Evolutionary conservation across 2,888 invertebrate species (phyloP), one percentile per base, ranked within the genome.

Genomic region (Sepioteuthis lessoniana): DNA sequence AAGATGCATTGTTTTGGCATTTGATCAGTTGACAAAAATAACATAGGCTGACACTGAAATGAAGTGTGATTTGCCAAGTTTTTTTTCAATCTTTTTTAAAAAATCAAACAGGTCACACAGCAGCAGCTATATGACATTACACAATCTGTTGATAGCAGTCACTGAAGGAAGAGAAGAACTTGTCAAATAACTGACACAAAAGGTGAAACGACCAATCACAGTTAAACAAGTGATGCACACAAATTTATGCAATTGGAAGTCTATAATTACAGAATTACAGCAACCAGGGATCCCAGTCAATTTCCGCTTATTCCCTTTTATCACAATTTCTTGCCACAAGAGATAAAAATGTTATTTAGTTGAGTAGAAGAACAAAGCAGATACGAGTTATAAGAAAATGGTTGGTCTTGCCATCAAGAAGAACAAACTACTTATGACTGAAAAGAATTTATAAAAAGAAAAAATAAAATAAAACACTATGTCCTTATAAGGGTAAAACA

Each of bases 171-270:
- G 5, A 55, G n/a, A 13, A n/a, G 76, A n/a, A 8, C n/a, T 76
- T 13, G 19, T 76, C n/a, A 55, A 55, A 55, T 55, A 13, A 55
- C 16, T 16, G n/a, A 35, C n/a, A 76, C 76, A 76, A 76, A 76
- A 76, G 76, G 76, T 76, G 76, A 76, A 13, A 60, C 13, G 19
- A 47, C 42, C 76, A 76, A 35, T 76, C 76, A 76, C n/a, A 4
- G n/a, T 35, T 13, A 76, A 35, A n/a, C n/a, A 76, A 76, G 25
- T 5, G 16, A 76, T 13, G 19, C 13, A 76, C n/a, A 76, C 76
- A n/a, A n/a, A 76, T 76, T n/a, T 76, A 76, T 76, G 76, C n/a
- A 35, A 76, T 76, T n/a, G 76, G 76, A 76, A 76, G 76, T 76
- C 76, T 35, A 76, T 76, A 76, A 76, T 76, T 76, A 76, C 16